A percentile compares a stretch with the other conserved stretches of the same genome.
Evolutionary conservation across 2,888 invertebrate species (phyloP).

Genomic region (Orthonevra nobilis): DNA sequence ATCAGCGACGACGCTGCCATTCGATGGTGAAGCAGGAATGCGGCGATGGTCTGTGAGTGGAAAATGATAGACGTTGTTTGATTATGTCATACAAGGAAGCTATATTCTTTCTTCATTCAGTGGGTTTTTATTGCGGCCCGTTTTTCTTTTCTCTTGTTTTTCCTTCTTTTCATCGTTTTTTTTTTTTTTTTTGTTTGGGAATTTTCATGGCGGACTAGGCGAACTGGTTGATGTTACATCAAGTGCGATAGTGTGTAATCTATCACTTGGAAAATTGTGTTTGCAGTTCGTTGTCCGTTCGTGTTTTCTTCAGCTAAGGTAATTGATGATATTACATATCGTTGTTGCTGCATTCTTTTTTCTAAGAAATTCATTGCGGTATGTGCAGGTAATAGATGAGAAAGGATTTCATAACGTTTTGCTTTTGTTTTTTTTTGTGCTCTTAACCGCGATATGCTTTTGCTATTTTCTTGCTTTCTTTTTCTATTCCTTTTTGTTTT

Average conservation of each 20-base stretch:
- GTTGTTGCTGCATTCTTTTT: constrained; percentile 45
- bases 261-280: constrained; percentile 57
- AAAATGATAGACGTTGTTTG: constrained; percentile 62
- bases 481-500: neutral
- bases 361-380: constrained; percentile 35
- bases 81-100: constrained; percentile 78
- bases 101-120: constrained; percentile 58
- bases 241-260: constrained; percentile 54
- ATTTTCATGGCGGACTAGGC: constrained; percentile 41
- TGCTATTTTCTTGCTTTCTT: neutral
- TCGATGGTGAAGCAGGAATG: constrained; percentile 20
- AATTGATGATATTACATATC: constrained; percentile 56
- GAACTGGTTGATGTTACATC: constrained; percentile 41
- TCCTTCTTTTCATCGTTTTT: neutral
- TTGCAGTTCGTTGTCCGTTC: no score
- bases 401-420: constrained; percentile 57
- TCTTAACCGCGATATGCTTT: constrained; percentile 32
- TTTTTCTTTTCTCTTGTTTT: constrained; percentile 19
- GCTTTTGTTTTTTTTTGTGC: no score
- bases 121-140: constrained; percentile 52
- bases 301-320: constrained; percentile 24
- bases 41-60: constrained; percentile 38
- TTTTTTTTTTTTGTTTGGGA: constrained; percentile 28
- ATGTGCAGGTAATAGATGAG: constrained; percentile 39
- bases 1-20: constrained; percentile 7